Percentiles rank a stretch among this genome's conserved stretches.
Evolutionary conservation across 2,113 vertebrate species (phyloP).

Genomic region (Trematomus loennbergii): DNA sequence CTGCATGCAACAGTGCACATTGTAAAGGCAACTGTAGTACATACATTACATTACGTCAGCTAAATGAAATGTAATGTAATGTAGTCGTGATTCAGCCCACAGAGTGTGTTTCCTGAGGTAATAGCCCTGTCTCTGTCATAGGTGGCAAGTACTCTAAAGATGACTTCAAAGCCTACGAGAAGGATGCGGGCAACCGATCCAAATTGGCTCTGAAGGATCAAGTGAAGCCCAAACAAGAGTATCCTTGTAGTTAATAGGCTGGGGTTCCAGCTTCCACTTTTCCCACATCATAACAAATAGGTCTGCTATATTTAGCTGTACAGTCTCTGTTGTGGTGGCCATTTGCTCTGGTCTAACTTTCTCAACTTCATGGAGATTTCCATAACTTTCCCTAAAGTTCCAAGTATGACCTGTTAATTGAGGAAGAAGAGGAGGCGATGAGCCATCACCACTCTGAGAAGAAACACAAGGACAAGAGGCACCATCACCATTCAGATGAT

Average conservation of each 20-base stretch:
- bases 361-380: constrained; percentile 45
- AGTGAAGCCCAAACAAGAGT: constrained; percentile 93
- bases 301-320: background rate
- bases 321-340: background rate
- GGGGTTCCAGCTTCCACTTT: background rate
- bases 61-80: too few relatives aligned
- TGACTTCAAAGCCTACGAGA: constrained; percentile 97
- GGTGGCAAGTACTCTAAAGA: constrained; percentile 95
- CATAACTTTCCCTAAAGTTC: constrained; percentile 85
- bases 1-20: too few relatives aligned
- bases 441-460: constrained; percentile 83
- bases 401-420: constrained; percentile 92
- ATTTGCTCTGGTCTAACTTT: background rate
- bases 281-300: background rate
- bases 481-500: constrained; percentile 89
- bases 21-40: too few relatives aligned
- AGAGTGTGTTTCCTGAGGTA: background rate
- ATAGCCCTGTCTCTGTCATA: constrained; percentile 53
- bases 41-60: too few relatives aligned
- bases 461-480: constrained; percentile 91
- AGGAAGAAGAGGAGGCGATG: constrained; percentile 82
- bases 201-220: constrained; percentile 94
- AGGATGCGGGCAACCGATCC: constrained; percentile 85
- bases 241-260: constrained; percentile 84
- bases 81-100: too few relatives aligned